Conservation (phyloP, 2,888 invertebrate genomes). For the Hydroisotoma schaefferi region DNA sequence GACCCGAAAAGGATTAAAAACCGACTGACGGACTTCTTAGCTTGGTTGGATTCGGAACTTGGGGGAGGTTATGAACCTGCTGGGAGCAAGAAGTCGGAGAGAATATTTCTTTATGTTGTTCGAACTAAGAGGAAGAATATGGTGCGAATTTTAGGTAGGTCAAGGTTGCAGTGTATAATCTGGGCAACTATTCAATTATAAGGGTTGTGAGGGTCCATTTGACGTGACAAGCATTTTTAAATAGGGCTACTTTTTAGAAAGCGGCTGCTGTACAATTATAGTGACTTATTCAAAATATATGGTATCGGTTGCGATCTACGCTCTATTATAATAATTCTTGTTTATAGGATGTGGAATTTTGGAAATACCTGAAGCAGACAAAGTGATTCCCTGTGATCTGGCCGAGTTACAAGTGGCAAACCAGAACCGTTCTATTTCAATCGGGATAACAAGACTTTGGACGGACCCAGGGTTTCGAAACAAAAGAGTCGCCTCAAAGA, state of each 20-base stretch:
- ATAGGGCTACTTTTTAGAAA: no score
- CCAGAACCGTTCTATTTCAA: conserved; percentile 1
- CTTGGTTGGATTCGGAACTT: conserved; percentile 46
- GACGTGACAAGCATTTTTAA: no score
- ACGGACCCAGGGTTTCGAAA: conserved; percentile 38
- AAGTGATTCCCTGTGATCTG: neutral
- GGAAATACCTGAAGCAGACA: conserved; percentile 21
- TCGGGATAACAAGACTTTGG: conserved; percentile 44
- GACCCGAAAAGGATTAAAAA: conserved; percentile 29
- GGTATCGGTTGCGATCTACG: no score
- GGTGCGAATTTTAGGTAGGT: conserved; percentile 41
- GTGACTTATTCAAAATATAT: no score
- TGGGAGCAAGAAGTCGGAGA: conserved; percentile 13
- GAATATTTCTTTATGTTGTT: conserved; percentile 37
- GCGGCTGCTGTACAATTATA: no score
- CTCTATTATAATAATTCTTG: no score
- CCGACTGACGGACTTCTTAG: conserved; percentile 34
- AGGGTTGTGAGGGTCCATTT: no score
- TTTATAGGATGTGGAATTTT: conserved; percentile 36
- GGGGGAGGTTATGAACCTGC: conserved; percentile 22
- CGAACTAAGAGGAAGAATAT: conserved; percentile 39
- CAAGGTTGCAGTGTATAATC: no score
- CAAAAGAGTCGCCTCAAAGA: conserved; percentile 35
- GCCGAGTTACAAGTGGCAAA: neutral
- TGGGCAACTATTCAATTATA: no score